Evolutionary conservation across 2,797 vertebrate species (phyloP), one percentile per base, ranked within the genome.

Genomic region (Peromyscus attwateri): DNA sequence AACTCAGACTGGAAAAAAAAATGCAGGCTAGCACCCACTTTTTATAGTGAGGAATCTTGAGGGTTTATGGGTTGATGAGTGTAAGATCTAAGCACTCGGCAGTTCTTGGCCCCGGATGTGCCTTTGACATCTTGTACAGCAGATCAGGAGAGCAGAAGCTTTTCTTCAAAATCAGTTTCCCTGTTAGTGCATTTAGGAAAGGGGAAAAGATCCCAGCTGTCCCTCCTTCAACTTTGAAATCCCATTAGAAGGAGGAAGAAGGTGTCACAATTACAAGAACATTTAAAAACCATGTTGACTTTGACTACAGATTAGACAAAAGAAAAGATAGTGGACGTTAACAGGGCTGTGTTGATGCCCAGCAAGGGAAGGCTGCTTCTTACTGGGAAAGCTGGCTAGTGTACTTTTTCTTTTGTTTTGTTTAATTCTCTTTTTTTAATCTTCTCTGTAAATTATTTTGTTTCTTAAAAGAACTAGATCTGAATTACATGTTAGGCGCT

Each of bases 1-100:
- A 98, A 97, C 95, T 98, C 98, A 98, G 49, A 98, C 97, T 98
- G 98, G 8, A 12, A 52, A 14, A 52, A 52, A 52, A 52, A 13
- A 52, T 52, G 13, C 49, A 52, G 62, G 62, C 25, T 64, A 64
- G 25, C 62, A 64, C 62, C 25, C 62, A 64, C 62, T 27, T 29
- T 64, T 4, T 4, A 27, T 10, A 64, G 62, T 9, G 62, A 62
- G 23, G 60, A 62, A 23, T 62, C 23, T 62, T 62, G 60, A 64
- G 62, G 62, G 23, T 27, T 64, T 64, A 27, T 64, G 62, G 23
- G 62, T 29, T 27, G 62, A 11, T 27, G 25, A 64, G 62, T 29
- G 9, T 21, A 64, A 64, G 62, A 10, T 27, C 25, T 23, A 23
- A 62, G 21, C 60, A 60, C 17, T 60, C 52, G 19, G 57, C 57